These are phyloP conservation scores for Loris lydekkerianus DNA, from an alignment of 2,797 vertebrate genomes.

Conservation along the genomic window DNA sequence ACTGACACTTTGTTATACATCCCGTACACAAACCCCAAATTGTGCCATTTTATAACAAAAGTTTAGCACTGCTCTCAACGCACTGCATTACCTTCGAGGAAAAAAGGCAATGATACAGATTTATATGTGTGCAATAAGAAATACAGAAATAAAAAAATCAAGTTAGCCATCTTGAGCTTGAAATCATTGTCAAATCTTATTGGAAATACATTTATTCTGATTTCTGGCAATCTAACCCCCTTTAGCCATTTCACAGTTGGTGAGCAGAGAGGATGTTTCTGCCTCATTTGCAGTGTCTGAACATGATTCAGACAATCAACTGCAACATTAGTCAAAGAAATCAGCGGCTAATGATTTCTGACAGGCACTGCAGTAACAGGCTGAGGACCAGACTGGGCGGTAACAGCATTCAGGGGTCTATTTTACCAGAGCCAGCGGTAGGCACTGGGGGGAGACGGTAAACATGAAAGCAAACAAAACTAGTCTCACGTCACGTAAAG, in stretches of 20 bases:
- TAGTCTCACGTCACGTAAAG: neutral
- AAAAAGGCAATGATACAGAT: constrained; percentile 60
- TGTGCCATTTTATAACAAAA: constrained; percentile 1
- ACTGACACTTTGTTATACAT: neutral
- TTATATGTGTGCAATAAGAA: constrained; percentile 74
- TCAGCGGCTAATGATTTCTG: constrained; percentile 94
- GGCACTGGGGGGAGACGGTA: constrained; percentile 82
- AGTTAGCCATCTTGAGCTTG: constrained; percentile 79
- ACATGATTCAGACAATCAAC: constrained; percentile 94
- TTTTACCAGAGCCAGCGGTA: constrained; percentile 85
- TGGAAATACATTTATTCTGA: constrained; percentile 89
- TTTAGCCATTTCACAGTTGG: constrained; percentile 90
- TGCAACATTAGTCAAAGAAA: constrained; percentile 95
- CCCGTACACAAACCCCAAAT: neutral
- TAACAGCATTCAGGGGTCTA: constrained; percentile 86
- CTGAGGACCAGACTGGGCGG: constrained; percentile 87
- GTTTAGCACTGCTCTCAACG: neutral
- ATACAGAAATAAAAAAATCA: constrained; percentile 63
- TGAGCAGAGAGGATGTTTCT: constrained; percentile 93
- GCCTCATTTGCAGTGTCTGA: constrained; percentile 91
- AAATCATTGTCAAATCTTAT: constrained; percentile 86
- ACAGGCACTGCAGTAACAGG: constrained; percentile 92
- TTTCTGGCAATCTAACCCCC: constrained; percentile 88
- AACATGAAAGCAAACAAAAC: constrained; percentile 79
- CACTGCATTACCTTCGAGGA: constrained; percentile 58